A percentile compares a stretch with the other conserved stretches of the same genome.
Evolutionary conservation across 2,113 vertebrate species (phyloP).

Genomic region (Passer montanus): DNA sequence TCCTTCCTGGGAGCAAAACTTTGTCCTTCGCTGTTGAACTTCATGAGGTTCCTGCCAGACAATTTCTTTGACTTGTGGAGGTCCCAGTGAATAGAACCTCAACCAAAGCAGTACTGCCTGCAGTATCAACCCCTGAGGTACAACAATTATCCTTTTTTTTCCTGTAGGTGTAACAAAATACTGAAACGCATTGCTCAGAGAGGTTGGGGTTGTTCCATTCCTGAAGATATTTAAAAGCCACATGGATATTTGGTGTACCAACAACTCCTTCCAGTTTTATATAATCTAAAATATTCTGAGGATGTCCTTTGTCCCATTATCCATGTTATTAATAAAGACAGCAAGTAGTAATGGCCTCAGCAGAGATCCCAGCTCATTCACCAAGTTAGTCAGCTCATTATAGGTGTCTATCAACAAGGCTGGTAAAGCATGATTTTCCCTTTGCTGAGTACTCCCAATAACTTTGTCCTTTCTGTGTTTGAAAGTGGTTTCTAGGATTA

Average conservation of each 20-base stretch:
- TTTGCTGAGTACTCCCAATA: background rate
- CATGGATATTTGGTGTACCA: background rate
- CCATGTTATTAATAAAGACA: background rate
- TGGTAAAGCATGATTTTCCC: background rate
- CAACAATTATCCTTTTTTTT: background rate
- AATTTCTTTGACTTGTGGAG: background rate
- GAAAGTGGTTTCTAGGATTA: background rate
- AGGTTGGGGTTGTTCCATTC: background rate
- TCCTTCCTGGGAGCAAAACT: background rate
- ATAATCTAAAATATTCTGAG: background rate
- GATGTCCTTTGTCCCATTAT: background rate
- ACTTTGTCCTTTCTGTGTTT: background rate
- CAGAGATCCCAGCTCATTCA: background rate
- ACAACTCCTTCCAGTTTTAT: background rate
- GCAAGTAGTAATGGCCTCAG: background rate
- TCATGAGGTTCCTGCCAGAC: background rate
- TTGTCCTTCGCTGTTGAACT: background rate
- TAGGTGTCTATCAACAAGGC: background rate
- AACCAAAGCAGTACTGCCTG: background rate
- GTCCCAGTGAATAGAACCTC: background rate
- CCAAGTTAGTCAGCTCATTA: background rate
- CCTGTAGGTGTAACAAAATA: background rate
- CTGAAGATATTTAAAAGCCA: background rate
- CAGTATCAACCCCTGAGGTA: background rate
- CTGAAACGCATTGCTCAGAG: accelerated